Conservation (phyloP, 2,888 invertebrate genomes). For the Chrysolina oricalcia region DNA sequence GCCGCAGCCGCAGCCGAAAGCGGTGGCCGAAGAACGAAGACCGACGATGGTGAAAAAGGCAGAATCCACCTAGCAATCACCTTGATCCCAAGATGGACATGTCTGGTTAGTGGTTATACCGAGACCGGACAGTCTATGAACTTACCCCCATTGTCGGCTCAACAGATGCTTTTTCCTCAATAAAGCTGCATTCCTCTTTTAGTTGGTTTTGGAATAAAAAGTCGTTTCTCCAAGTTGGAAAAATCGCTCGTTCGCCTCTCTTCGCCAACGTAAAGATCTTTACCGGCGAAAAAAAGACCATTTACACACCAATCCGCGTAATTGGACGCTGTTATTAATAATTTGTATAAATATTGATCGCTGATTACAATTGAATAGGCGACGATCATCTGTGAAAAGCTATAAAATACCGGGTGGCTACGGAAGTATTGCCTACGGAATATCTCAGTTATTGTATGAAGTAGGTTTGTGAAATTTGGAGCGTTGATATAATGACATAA, state of each 20-base stretch:
- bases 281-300: constrained; percentile 21
- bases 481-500: no score
- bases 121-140: constrained; percentile 64
- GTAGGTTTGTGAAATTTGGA: no score
- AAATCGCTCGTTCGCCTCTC: constrained; percentile 59
- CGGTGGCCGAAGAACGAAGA: constrained; percentile 23
- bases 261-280: constrained; percentile 26
- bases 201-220: constrained; percentile 69
- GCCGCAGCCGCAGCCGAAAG: constrained; percentile 39
- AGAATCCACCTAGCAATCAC: constrained; percentile 60
- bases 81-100: constrained; percentile 68
- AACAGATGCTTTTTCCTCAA: constrained; percentile 68
- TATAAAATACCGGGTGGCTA: no score
- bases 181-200: constrained; percentile 67
- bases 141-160: constrained; percentile 65
- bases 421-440: no score
- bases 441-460: no score
- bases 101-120: constrained; percentile 66
- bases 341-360: not conserved
- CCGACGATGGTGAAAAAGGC: constrained; percentile 57
- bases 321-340: constrained; percentile 5
- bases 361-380: not conserved
- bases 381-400: not conserved
- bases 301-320: constrained; percentile 12
- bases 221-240: constrained; percentile 69